Evolutionary conservation across 2,888 invertebrate genomes (phyloP), one percentile per base, ranked within the genome.

Genomic region (Luperina nickerlii): DNA sequence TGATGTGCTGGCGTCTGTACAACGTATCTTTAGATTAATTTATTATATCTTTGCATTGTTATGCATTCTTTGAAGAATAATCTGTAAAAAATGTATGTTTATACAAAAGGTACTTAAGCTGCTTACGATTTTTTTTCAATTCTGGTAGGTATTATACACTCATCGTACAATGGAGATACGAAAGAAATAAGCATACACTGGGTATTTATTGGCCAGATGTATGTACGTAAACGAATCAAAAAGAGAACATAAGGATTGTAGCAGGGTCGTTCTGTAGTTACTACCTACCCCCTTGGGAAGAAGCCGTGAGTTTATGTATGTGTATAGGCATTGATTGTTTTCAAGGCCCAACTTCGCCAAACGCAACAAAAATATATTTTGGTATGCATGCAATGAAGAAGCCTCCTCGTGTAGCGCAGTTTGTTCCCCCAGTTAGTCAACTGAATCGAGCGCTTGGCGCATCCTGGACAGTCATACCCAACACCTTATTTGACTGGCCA

Each of bases 11-110:
- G 38, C 38, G 38, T 38, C 38, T 38, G 38, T 4, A 38, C 60
- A 60, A 42, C 54, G 70, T 81, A 79, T 83, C 66, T 75, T 73
- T 80, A 60, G 79, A 82, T 82, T 76, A 75, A 86, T 88, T 79
- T n/a, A 57, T 24, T 57, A 51, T 68, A 63, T 66, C n/a, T 67
- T 60, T 73, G 27, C 27, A 82, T 82, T 78, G 70, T 81, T 60
- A 60, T 51, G 18, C 20, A 32, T 54, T 15, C 24, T 45, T 27
- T 60, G 27, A 57, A 66, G 9, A 57, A 20, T 27, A 27, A 57
- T 60, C 27, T 27, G 3, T n/a, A 11, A 18, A 71, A 24, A 15
- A 8, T 0, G 0, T 24, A 24, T 24, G 8, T 51, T 24, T 51
- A 9, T 32, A 54, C 8, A 32, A 51, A 24, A 69, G 7, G 8